phyloP scores from a whole-genome alignment of 2,797 vertebrate genomes.

The Lacerta agilis region DNA sequence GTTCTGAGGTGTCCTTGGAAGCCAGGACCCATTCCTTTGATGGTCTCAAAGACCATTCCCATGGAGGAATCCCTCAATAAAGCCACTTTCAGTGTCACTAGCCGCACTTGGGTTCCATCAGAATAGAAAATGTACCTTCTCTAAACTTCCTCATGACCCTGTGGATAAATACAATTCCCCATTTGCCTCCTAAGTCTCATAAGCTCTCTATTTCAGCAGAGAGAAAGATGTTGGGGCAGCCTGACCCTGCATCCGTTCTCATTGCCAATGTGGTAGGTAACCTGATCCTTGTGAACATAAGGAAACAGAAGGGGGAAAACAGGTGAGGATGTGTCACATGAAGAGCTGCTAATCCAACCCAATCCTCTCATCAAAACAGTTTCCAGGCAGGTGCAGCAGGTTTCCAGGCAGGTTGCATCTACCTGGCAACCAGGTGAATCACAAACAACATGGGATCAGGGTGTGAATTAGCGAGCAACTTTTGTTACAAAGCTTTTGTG shows the following conservation, averaged over 20 bases:
- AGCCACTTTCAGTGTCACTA: not conserved
- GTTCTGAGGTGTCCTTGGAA: too few species aligned
- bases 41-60: not conserved
- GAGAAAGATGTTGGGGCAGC: slow-evolving; percentile 53
- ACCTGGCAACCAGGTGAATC: slow-evolving; percentile 18
- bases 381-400: slow-evolving; percentile 45
- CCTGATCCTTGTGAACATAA: slow-evolving; percentile 56
- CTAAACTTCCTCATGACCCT: not conserved
- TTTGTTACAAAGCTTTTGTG: not conserved
- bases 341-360: slow-evolving; percentile 54
- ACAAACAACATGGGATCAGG: not conserved
- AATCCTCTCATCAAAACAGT: slow-evolving; percentile 27
- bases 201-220: slow-evolving; percentile 63
- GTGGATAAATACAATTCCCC: not conserved
- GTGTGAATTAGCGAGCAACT: not conserved
- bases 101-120: not conserved
- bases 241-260: not conserved
- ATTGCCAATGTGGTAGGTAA: slow-evolving; percentile 67
- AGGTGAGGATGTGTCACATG: slow-evolving; percentile 66
- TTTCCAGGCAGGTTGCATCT: too few species aligned
- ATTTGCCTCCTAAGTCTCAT: not conserved
- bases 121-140: too few species aligned
- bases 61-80: not conserved
- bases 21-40: too few species aligned
- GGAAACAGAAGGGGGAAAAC: slow-evolving; percentile 35